Base-by-base conservation (phyloP, 2,797 vertebrate species). In the Euphonia xanthogaster region DNA sequence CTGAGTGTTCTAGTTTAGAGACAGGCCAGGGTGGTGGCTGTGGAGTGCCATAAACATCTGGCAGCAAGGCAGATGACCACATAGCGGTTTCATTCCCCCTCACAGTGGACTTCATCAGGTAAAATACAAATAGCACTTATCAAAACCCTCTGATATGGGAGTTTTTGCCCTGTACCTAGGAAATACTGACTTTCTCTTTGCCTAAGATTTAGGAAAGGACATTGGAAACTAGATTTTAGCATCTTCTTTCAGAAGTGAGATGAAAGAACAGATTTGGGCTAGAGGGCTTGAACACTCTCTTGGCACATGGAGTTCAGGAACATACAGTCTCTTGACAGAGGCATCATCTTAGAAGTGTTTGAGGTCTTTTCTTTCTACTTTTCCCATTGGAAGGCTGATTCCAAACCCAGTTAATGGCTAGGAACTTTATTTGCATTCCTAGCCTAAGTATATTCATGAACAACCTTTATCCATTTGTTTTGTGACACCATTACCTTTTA, bases 401-500 rank as follows among this genome's bases (percentile, higher is more conserved):
- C 53, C 68, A 77, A 85, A 67, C n/a, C 30, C 4, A 57, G 0
- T 66, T 63, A 84, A 73, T 70, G 51, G 13, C 42, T 76, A 76
- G 80, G 55, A 94, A 85, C 45, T 76, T 70, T 76, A 73, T 93
- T 95, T 87, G 75, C n/a, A 7, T 90, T 90, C 42, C n/a, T 57
- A 86, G 20, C 42, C 78, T 83, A 92, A 94, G 74, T 86, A 80
- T 80, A 93, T 94, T 93, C 30, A 71, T 0, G 31, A 90, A 88
- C 89, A 95, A 83, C 68, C 45, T 94, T 94, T 93, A 93, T 77
- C 72, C 87, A 93, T 94, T 95, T 94, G 93, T 94, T 96, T 97
- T 93, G 57, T 95, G 82, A 77, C 93, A 96, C 94, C 75, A 80
- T 95, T 96, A 96, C 87, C 48, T 96, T 95, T 93, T 92, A 74